A percentile compares a stretch with the other conserved stretches of the same genome.
phyloP scores from a whole-genome alignment of 2,797 vertebrate species.

The Bovichtus variegatus region DNA sequence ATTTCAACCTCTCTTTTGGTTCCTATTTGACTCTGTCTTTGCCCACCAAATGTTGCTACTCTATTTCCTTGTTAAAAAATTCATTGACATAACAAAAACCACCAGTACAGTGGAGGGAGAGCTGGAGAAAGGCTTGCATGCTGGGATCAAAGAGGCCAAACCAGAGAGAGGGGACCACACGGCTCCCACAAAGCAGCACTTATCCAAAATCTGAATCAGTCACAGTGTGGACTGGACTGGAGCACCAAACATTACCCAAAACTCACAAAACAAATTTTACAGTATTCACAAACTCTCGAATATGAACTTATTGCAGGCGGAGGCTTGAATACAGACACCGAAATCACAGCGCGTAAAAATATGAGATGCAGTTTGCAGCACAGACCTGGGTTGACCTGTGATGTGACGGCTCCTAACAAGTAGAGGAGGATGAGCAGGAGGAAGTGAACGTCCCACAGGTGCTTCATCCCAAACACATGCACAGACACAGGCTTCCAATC shows the following conservation, averaged over 20 bases:
- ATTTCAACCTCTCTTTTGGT: slow-evolving; percentile 55
- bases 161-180: slow-evolving; percentile 59
- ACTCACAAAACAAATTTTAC: slow-evolving; percentile 52
- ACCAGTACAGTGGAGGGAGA: slow-evolving; percentile 61
- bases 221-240: slow-evolving; percentile 32
- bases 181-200: slow-evolving; percentile 59
- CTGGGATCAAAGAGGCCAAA: slow-evolving; percentile 71
- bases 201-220: slow-evolving; percentile 58
- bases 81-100: slow-evolving; percentile 79
- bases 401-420: slow-evolving; percentile 75
- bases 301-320: slow-evolving; percentile 19
- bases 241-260: slow-evolving; percentile 42
- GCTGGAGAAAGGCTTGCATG: slow-evolving; percentile 60
- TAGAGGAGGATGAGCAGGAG: slow-evolving; percentile 78
- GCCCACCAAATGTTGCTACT: slow-evolving; percentile 68
- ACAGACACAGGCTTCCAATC: slow-evolving; percentile 66
- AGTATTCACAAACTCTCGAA: slow-evolving; percentile 29
- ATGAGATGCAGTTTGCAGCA: not conserved
- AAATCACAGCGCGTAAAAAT: not conserved
- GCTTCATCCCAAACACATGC: slow-evolving; percentile 82
- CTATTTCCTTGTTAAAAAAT: slow-evolving; percentile 76
- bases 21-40: slow-evolving; percentile 59
- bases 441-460: slow-evolving; percentile 76
- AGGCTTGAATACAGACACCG: not conserved
- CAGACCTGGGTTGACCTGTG: slow-evolving; percentile 88